Evolutionary conservation across 2,113 vertebrate genomes (phyloP).

Genomic region (Aptenodytes forsteri): DNA sequence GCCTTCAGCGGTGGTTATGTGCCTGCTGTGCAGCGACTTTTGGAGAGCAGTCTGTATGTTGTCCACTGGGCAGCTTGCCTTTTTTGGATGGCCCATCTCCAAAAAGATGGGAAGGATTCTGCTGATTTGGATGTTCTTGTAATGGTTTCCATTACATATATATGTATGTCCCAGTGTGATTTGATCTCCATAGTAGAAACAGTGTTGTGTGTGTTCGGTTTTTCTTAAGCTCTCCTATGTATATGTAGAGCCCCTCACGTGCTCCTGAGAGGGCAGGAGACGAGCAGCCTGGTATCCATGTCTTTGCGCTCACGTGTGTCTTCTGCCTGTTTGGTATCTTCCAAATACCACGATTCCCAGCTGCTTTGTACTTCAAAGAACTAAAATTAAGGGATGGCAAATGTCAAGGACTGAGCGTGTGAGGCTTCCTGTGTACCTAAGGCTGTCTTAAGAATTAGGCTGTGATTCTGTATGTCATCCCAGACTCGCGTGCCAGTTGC

Average conservation of each 20-base stretch:
- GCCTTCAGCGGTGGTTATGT: not conserved
- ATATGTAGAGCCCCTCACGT: not conserved
- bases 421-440: not conserved
- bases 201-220: not conserved
- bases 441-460: no score
- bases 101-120: not conserved
- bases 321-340: not conserved
- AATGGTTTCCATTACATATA: not conserved
- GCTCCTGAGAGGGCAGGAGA: not conserved
- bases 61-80: rapidly evolving
- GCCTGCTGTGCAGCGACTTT: not conserved
- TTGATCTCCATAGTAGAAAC: not conserved
- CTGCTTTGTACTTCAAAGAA: not conserved
- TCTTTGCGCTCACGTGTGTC: not conserved
- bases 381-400: not conserved
- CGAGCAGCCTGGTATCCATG: not conserved
- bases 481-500: rapidly evolving
- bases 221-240: not conserved
- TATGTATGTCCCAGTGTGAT: not conserved
- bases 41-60: rapidly evolving
- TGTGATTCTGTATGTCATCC: not conserved
- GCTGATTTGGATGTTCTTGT: not conserved
- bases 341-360: not conserved
- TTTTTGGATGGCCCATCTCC: not conserved
- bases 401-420: not conserved